These are phyloP conservation scores for Marasmarcha lunaedactyla DNA, from an alignment of 2,888 invertebrate species.

Conservation along the genomic window DNA sequence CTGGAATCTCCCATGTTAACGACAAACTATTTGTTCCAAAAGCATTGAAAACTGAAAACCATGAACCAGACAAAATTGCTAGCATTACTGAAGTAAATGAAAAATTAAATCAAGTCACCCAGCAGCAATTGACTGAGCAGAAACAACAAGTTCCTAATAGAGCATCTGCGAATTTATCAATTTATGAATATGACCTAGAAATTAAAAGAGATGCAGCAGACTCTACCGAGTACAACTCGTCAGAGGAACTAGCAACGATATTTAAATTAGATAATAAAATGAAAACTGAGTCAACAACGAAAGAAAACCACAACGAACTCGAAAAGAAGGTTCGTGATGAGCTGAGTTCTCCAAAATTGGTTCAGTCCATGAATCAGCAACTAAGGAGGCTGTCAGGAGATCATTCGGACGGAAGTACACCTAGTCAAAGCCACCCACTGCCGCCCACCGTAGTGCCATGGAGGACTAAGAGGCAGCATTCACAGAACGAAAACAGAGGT, in stretches of 20 bases:
- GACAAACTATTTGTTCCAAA: slow-evolving; percentile 52
- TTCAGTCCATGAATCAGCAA: slow-evolving; percentile 56
- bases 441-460: slow-evolving; percentile 58
- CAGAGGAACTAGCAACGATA: slow-evolving; percentile 74
- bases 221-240: slow-evolving; percentile 73
- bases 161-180: slow-evolving; percentile 47
- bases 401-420: slow-evolving; percentile 38
- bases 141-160: slow-evolving; percentile 34
- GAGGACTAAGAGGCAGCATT: slow-evolving; percentile 59
- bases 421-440: slow-evolving; percentile 61
- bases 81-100: slow-evolving; percentile 42
- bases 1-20: slow-evolving; percentile 62
- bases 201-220: slow-evolving; percentile 46
- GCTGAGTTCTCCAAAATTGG: slow-evolving; percentile 59
- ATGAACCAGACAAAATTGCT: slow-evolving; percentile 21
- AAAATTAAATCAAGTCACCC: slow-evolving; percentile 36
- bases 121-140: slow-evolving; percentile 18
- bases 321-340: slow-evolving; percentile 37
- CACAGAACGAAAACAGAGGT: slow-evolving; percentile 64
- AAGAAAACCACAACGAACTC: slow-evolving; percentile 24
- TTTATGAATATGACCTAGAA: slow-evolving; percentile 57
- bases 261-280: slow-evolving; percentile 57
- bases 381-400: slow-evolving; percentile 52
- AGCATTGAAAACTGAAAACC: slow-evolving; percentile 18
- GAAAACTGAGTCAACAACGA: slow-evolving; percentile 16